Conservation (phyloP, 2,888 invertebrate genomes). For the Nebria salina region DNA sequence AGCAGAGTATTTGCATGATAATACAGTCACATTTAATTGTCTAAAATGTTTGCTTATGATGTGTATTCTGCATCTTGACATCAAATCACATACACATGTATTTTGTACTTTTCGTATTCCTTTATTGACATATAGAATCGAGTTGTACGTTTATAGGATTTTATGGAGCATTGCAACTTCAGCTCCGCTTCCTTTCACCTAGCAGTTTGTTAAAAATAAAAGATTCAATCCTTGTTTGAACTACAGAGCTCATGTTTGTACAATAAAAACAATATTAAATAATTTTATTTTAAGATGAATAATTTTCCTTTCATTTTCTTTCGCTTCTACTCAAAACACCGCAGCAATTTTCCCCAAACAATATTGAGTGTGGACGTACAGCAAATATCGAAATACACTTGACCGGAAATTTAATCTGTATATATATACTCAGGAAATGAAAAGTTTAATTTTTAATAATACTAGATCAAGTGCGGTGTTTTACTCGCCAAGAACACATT, state of each 20-base stretch:
- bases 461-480: conserved; percentile 10
- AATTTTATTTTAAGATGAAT: not conserved
- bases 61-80: no score
- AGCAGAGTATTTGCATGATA: not conserved
- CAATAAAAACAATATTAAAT: not conserved
- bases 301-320: not conserved
- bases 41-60: no score
- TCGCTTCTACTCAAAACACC: not conserved
- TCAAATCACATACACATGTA: no score
- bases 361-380: conserved; percentile 28
- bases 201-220: no score
- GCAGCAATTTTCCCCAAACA: conserved; percentile 21
- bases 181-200: no score
- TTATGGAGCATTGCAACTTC: no score
- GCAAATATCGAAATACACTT: conserved; percentile 30
- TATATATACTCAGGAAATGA: conserved; percentile 30
- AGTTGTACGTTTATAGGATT: no score
- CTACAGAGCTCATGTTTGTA: not conserved
- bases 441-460: conserved; percentile 36
- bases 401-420: conserved; percentile 41
- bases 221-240: not conserved
- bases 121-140: no score
- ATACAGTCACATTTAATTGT: no score
- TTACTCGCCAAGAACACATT: not conserved
- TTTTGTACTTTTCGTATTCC: no score